Percentiles rank a stretch among this genome's conserved stretches.
Conservation (phyloP, 2,888 invertebrate genomes). For the Cerastoderma edule region DNA sequence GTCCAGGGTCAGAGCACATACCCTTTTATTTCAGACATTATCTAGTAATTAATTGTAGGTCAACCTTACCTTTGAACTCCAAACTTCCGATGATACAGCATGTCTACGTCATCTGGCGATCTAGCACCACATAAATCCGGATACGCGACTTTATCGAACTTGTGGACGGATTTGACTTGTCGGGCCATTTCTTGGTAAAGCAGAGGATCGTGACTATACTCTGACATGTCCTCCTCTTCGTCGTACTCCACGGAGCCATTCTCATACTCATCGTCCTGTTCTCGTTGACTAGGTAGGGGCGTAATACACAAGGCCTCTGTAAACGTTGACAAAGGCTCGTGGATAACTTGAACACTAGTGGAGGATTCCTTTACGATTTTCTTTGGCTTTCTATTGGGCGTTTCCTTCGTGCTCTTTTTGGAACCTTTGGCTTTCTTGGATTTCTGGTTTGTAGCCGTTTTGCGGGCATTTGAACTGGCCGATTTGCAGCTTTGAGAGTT, state of each 20-base stretch:
- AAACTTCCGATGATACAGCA: slow-evolving; percentile 86
- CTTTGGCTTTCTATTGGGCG: slow-evolving; percentile 57
- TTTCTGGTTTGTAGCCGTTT: slow-evolving; percentile 43
- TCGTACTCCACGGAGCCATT: slow-evolving; percentile 43
- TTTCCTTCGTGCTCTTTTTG: slow-evolving; percentile 40
- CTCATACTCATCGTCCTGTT: slow-evolving; percentile 63
- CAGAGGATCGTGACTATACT: slow-evolving; percentile 71
- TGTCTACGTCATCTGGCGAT: slow-evolving; percentile 86
- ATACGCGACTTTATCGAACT: slow-evolving; percentile 90
- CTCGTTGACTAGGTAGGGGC: slow-evolving; percentile 58
- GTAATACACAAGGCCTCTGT: slow-evolving; percentile 69
- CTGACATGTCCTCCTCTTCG: slow-evolving; percentile 61
- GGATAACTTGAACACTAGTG: slow-evolving; percentile 19
- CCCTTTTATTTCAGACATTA: too few relatives aligned
- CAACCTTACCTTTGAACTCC: slow-evolving; percentile 85
- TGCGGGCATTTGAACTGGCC: slow-evolving; percentile 42
- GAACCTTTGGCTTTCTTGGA: slow-evolving; percentile 66
- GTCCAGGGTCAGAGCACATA: too few relatives aligned
- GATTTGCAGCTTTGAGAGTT: slow-evolving; percentile 56
- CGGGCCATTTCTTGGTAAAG: slow-evolving; percentile 78
- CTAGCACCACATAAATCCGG: slow-evolving; percentile 88
- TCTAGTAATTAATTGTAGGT: too few relatives aligned
- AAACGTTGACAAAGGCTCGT: slow-evolving; percentile 53
- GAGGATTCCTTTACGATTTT: slow-evolving; percentile 42
- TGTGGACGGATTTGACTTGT: slow-evolving; percentile 86